Evolutionary conservation across 1,140 invertebrate genomes (phyloP).

Genomic region (Drosophila bifasciata): DNA sequence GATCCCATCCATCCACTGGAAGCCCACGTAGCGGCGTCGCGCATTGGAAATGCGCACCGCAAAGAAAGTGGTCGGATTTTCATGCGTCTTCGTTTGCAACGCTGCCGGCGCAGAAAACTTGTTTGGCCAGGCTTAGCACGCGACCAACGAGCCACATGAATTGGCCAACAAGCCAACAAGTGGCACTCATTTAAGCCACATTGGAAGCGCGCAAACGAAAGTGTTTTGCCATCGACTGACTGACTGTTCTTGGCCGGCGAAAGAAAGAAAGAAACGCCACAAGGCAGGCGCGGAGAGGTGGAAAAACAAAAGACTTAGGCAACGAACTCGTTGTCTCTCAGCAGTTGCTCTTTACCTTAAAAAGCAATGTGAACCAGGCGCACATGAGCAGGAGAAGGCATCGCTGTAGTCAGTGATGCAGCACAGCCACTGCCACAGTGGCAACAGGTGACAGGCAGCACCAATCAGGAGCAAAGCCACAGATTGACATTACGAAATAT

Average conservation of each 20-base stretch:
- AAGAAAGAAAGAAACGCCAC: constrained; percentile 24
- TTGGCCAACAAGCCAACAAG: constrained; percentile 44
- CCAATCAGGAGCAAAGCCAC: constrained; percentile 45
- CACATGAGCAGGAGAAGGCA: constrained; percentile 52
- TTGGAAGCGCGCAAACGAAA: constrained; percentile 56
- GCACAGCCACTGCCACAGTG: constrained; percentile 20
- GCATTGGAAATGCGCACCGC: constrained; percentile 42
- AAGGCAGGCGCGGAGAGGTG: not conserved
- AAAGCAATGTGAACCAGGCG: constrained; percentile 73
- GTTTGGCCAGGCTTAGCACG: constrained; percentile 64
- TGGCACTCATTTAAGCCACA: constrained; percentile 23
- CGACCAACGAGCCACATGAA: constrained; percentile 49
- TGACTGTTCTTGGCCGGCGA: constrained; percentile 55
- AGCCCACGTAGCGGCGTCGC: constrained; percentile 42
- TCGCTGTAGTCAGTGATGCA: not conserved
- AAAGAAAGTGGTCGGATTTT: constrained; percentile 77
- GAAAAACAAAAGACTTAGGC: constrained; percentile 71
- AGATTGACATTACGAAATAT: constrained; percentile 43
- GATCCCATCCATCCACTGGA: constrained; percentile 48
- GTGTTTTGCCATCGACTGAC: constrained; percentile 62
- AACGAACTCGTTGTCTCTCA: constrained; percentile 63
- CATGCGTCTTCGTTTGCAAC: constrained; percentile 22
- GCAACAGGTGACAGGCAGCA: too few species aligned
- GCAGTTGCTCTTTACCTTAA: constrained; percentile 68
- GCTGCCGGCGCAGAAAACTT: constrained; percentile 48